These are phyloP conservation scores for Limosa lapponica DNA, from an alignment of 2,797 vertebrate genomes.

Conservation along the genomic window DNA sequence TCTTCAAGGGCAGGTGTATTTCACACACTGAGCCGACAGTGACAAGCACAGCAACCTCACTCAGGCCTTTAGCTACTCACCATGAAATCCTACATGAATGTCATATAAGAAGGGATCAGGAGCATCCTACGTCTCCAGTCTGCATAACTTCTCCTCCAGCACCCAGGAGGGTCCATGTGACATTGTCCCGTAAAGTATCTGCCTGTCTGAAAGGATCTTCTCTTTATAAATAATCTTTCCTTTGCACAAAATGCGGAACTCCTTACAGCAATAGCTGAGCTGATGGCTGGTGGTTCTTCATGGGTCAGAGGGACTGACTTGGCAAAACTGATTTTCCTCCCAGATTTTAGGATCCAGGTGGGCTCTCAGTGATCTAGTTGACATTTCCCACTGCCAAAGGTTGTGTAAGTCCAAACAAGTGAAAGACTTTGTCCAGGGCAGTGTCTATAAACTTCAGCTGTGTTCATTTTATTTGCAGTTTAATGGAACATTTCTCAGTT, in stretches of 20 bases:
- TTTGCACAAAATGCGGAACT: neutral
- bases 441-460: neutral
- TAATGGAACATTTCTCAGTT: neutral
- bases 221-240: neutral
- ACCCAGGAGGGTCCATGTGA: neutral
- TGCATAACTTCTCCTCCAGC: neutral
- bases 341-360: neutral
- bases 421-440: neutral
- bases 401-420: neutral
- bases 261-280: neutral
- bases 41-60: neutral
- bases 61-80: neutral
- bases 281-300: neutral
- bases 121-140: neutral
- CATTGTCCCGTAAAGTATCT: neutral
- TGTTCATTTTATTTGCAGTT: neutral
- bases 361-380: neutral
- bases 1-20: neutral
- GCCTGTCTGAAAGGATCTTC: neutral
- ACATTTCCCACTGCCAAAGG: neutral
- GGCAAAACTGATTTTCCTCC: neutral
- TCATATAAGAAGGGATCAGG: neutral
- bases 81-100: neutral
- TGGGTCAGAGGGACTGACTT: neutral
- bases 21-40: neutral